Evolutionary conservation across 2,797 vertebrate genomes (phyloP), one percentile per base, ranked within the genome.

Genomic region (Melanotaenia parkinsoni): DNA sequence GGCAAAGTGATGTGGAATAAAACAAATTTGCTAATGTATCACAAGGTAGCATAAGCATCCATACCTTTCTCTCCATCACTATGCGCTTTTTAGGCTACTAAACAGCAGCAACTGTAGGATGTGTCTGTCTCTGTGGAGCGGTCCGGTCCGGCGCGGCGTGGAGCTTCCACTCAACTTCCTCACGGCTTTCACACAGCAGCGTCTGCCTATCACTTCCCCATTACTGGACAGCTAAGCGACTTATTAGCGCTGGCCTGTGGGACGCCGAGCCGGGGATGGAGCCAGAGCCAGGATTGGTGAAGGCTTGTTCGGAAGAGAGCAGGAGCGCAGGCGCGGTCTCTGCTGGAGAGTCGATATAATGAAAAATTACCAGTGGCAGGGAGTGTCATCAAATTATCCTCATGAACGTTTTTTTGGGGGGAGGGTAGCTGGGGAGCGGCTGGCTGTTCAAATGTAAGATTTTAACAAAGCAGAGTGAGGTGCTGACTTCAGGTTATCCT

Each of bases 1-100:
- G 60, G 61, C 77, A 80, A 78, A 80, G 79, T 84, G 80, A 68
- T 79, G 80, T 24, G 67, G 72, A 65, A 82, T 79, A 75, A 83
- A 84, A 88, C 72, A 88, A 87, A 77, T 9, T 63, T 70, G 73
- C 64, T 66, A 84, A 78, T 63, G 76, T 61, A 68, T 37, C 66
- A 72, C 53, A 74, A 67, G 74, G 89, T 77, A 82, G 87, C 79
- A 84, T 37, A 76, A 84, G 75, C 89, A 85, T 82, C 88, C 94
- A 66, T 95, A 95, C 95, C 95, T 95, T 95, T 89, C 94, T 94
- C 92, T 95, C 95, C 95, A 95, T 95, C 90, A 87, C 91, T 89
- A 70, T 87, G 82, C 87, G 88, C 85, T 82, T 76, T 81, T 70
- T 14, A 2, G 53, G 81, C 76, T 76, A 66, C 83, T 91, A 87